A percentile compares a stretch with the other conserved stretches of the same genome.
Evolutionary conservation across 1,140 invertebrate genomes (phyloP).

Genomic region (Physella acuta): DNA sequence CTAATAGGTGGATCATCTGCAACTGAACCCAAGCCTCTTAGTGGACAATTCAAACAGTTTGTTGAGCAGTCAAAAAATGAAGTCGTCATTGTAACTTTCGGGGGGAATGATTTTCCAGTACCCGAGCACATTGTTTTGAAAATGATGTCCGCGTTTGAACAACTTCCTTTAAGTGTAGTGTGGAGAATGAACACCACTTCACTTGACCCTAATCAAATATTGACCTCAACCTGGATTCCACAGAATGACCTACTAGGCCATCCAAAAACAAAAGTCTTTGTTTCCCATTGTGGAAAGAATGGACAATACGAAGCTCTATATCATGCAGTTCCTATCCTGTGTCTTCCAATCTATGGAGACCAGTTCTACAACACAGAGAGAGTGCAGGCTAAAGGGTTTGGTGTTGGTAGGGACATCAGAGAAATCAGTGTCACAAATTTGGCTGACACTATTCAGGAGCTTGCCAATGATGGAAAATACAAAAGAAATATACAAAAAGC

Average conservation of each 20-base stretch:
- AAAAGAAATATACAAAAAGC: constrained; percentile 9
- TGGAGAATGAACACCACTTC: constrained; percentile 23
- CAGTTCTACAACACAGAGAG: constrained; percentile 31
- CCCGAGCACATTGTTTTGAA: constrained; percentile 22
- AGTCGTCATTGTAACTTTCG: constrained; percentile 34
- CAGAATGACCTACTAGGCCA: constrained; percentile 31
- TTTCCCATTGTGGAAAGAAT: constrained; percentile 46
- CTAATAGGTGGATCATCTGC: constrained; percentile 38
- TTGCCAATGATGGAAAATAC: constrained; percentile 17
- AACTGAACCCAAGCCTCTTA: constrained; percentile 19
- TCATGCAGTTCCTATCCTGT: constrained; percentile 59
- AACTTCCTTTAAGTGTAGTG: constrained; percentile 19
- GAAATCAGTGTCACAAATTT: constrained; percentile 17
- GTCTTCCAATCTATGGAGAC: constrained; percentile 66
- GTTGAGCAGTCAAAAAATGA: constrained; percentile 23
- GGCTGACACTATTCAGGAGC: constrained; percentile 15
- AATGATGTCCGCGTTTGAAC: constrained; percentile 24
- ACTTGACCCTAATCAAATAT: constrained; percentile 2
- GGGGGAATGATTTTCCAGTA: constrained; percentile 20
- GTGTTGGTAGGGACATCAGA: constrained; percentile 19
- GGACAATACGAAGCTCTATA: constrained; percentile 40
- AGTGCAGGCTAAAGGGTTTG: constrained; percentile 25
- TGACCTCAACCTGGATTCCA: constrained; percentile 27
- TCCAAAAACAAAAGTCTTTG: constrained; percentile 32
- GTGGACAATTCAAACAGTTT: constrained; percentile 21